Percentiles rank a stretch among this genome's conserved stretches.
Evolutionary conservation across 2,113 vertebrate genomes (phyloP).

Genomic region (Heliornis fulica): DNA sequence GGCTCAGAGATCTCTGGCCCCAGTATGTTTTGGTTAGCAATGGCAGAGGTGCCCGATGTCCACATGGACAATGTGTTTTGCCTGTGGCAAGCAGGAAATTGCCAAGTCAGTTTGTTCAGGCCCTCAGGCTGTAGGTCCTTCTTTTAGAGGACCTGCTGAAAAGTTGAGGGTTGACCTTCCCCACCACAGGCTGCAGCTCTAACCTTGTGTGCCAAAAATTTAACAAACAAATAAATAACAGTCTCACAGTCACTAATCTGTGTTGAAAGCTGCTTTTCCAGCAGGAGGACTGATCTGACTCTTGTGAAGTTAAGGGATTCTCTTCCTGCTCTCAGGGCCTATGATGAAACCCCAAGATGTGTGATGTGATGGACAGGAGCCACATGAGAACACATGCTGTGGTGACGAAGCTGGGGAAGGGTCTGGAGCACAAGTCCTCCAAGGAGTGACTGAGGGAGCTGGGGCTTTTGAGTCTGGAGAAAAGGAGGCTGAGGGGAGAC

Average conservation of each 20-base stretch:
- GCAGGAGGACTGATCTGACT: background rate
- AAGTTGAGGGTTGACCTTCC: background rate
- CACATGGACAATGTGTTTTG: fast-evolving
- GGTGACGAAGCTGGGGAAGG: no score
- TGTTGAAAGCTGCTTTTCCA: background rate
- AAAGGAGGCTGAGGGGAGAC: no score
- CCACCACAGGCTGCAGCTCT: background rate
- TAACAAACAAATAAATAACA: no score
- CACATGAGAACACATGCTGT: fast-evolving
- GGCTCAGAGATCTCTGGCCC: background rate
- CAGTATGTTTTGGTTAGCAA: background rate
- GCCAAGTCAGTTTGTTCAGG: background rate
- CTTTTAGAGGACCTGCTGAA: background rate
- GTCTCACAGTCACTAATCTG: background rate
- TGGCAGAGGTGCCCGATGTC: background rate
- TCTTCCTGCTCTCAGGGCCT: background rate
- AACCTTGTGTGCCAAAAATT: background rate
- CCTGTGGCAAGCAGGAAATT: background rate
- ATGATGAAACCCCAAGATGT: background rate
- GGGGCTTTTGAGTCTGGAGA: no score
- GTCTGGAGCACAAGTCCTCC: no score
- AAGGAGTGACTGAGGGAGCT: no score
- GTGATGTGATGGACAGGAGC: background rate
- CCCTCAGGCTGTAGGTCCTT: background rate
- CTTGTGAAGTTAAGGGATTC: background rate